Evolutionary conservation across 2,888 invertebrate species (phyloP).

Genomic region (Archaeoteleia sp.): DNA sequence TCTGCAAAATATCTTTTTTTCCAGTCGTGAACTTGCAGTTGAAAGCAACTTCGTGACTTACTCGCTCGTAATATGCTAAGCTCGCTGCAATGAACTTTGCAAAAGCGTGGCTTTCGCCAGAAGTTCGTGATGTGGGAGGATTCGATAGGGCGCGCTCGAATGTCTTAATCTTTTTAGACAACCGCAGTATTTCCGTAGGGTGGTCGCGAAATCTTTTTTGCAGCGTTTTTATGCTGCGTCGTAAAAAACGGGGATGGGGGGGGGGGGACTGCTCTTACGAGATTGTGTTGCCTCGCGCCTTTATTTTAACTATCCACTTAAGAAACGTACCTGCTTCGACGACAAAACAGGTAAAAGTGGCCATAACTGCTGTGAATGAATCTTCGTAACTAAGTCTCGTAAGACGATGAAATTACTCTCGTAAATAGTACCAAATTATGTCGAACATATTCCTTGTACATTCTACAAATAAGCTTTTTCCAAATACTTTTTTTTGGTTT

Average conservation of each 20-base stretch:
- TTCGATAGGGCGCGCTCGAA: slow-evolving; percentile 15
- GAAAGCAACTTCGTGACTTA: slow-evolving; percentile 10
- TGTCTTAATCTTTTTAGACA: slow-evolving; percentile 24
- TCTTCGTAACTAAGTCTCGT: slow-evolving; percentile 21
- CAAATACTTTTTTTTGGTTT: too few relatives aligned
- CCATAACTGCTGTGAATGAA: slow-evolving; percentile 25
- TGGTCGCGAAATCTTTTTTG: slow-evolving; percentile 24
- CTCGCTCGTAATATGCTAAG: slow-evolving; percentile 18
- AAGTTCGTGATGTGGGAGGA: slow-evolving; percentile 6
- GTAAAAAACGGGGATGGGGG: slow-evolving; percentile 17
- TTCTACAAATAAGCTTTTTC: too few relatives aligned
- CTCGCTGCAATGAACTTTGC: slow-evolving; percentile 16
- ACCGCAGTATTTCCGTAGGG: not conserved
- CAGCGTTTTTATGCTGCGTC: slow-evolving; percentile 14
- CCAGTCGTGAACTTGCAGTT: not conserved
- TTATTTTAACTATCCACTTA: slow-evolving; percentile 34
- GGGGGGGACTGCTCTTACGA: slow-evolving; percentile 12
- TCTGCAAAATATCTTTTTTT: slow-evolving; percentile 1
- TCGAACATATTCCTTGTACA: slow-evolving; percentile 5
- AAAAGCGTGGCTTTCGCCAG: slow-evolving; percentile 4
- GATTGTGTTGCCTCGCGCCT: slow-evolving; percentile 26
- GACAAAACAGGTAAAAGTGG: slow-evolving; percentile 24
- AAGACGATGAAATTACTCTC: slow-evolving; percentile 30
- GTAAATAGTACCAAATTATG: slow-evolving; percentile 28
- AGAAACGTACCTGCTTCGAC: slow-evolving; percentile 24